Evolutionary conservation across 2,797 vertebrate genomes (phyloP).

Genomic region (Echeneis naucrates): DNA sequence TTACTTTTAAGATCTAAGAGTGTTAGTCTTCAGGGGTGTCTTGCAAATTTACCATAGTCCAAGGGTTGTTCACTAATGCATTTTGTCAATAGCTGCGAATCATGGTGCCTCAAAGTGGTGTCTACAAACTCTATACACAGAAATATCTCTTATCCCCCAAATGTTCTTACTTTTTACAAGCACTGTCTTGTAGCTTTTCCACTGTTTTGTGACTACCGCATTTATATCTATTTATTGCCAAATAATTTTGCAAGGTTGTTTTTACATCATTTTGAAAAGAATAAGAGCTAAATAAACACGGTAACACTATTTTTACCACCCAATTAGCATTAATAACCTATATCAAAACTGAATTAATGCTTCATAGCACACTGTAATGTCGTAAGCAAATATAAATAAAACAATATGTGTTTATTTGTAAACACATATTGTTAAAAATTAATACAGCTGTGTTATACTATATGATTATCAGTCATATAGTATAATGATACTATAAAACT

Average conservation of each 20-base stretch:
- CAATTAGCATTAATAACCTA: neutral
- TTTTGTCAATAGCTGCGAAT: neutral
- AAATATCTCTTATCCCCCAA: no score
- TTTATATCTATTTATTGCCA: neutral
- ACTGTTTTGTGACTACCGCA: neutral
- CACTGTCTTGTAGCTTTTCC: neutral
- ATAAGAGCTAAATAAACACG: neutral
- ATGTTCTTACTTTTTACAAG: neutral
- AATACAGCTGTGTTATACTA: neutral
- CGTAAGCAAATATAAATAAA: neutral
- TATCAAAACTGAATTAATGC: neutral
- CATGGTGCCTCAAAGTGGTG: neutral
- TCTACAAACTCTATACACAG: no score
- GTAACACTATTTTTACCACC: neutral
- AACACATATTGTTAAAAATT: neutral
- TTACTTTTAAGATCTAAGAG: constrained; percentile 17
- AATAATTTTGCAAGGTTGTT: neutral
- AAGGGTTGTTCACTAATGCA: neutral
- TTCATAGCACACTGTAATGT: neutral
- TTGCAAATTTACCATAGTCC: constrained; percentile 3
- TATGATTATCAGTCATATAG: neutral
- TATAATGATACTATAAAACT: no score
- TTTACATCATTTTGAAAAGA: neutral
- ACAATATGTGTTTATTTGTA: constrained; percentile 2
- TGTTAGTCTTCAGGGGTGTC: constrained; percentile 13